Base-by-base conservation (phyloP, 2,797 vertebrate genomes). In the Adelosebastes latens region DNA sequence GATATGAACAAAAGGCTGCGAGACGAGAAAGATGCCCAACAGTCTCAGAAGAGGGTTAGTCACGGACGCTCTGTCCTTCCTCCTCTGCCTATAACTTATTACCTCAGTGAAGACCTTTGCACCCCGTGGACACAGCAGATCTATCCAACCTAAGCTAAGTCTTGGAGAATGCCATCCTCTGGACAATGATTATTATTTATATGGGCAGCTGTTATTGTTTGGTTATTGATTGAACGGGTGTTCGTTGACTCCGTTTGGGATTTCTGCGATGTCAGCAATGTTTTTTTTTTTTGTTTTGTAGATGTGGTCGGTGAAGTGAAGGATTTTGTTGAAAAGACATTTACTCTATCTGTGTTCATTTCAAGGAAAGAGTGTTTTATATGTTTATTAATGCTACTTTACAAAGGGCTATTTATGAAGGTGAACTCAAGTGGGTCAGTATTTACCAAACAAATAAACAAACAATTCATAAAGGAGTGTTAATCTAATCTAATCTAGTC, bases 1-100 rank as follows among this genome's bases (percentile, higher is more conserved):
- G 98, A 99, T 72, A 97, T 99, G 96, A 99, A 99, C 94, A 97
- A 96, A 76, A 94, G 95, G 75, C 94, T 99, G 9, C 96, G 97
- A 29, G 99, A 99, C 46, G 97, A 99, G 85, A 97, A 97, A 88
- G 98, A 99, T 0, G 95, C 95, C 67, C 96, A 95, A 29, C 97
- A 97, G 87, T 92, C 96, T 83, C 96, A 95, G 95, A 96, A 94
- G 95, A 95, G 94, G 95, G 96, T 97, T 95, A 95, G 95, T 95
- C 94, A 96, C 64, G 94, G 87, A 93, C 87, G 34, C 36, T 32
- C 86, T 85, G 81, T 89, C 58, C 80, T 56, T 42, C 77, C 91
- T 69, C 16, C 84, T 65, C 68, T 91, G 58, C 93, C 93, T 6
- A 85, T 92, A 81, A 76, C 65, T 42, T 88, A 75, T 82, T 93